These are phyloP conservation scores for Petrolisthes manimaculis DNA, from an alignment of 2,888 invertebrate species.

Conservation along the genomic window DNA sequence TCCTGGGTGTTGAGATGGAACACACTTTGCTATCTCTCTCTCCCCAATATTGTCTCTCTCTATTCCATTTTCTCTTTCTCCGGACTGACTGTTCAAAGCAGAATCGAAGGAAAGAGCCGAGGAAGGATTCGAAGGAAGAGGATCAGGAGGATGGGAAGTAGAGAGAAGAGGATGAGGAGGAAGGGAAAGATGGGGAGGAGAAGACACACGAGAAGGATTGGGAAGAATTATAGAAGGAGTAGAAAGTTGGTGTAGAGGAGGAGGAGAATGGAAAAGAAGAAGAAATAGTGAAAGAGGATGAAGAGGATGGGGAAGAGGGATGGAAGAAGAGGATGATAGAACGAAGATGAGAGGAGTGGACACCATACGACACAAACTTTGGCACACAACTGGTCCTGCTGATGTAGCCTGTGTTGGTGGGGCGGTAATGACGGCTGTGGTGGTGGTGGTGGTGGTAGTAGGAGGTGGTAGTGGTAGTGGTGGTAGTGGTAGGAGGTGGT, in stretches of 20 bases:
- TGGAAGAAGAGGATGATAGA: neutral
- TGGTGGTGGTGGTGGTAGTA: neutral
- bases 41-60: no score
- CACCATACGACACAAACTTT: neutral
- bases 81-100: neutral
- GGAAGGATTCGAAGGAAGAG: neutral
- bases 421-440: neutral
- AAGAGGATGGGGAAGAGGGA: neutral
- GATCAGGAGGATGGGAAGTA: no score
- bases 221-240: neutral
- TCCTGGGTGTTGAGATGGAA: neutral
- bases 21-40: no score
- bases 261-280: neutral
- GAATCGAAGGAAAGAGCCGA: neutral
- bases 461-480: neutral
- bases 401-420: neutral
- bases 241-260: neutral
- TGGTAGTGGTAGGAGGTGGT: neutral
- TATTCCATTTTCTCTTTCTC: no score
- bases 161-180: neutral
- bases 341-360: neutral
- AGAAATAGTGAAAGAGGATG: neutral
- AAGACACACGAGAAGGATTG: neutral
- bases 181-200: neutral
- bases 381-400: neutral